Evolutionary conservation across 2,113 vertebrate genomes (phyloP), one percentile per base, ranked within the genome.

Genomic region (Cryptoleucopteryx plumbea): DNA sequence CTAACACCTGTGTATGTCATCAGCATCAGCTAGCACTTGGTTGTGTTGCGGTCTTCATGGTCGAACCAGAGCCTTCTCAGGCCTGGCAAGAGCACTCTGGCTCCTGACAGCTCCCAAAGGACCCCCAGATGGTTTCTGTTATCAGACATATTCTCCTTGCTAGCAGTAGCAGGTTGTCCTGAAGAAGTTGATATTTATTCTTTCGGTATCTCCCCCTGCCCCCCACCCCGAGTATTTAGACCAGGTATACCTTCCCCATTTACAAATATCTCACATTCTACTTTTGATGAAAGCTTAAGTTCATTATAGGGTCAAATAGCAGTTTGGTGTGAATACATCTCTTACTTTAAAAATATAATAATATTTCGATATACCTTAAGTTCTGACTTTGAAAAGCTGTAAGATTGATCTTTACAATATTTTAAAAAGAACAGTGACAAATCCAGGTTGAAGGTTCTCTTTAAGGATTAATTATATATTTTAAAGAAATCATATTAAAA

Each of bases 401-500:
- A 82, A 84, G 50, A 74, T 29, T 55, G 42, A 74, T 90, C 42
- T 90, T 62, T 52, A 62, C 16, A 65, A 31, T 84, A 84, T 84
- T 89, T 94, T 78, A 31, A 42, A 88, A 91, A 66, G 65, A 93
- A 63, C 15, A 63, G 38, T 67, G 81, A 86, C 50, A 84, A 94
- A 92, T 82, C 45, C 86, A 86, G 11, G 29, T 75, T 87, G 56
- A 85, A 91, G 89, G 34, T 50, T 40, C n/a, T 86, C 55, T 80
- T 52, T 79, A 47, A 91, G 29, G 31, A 75, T 91, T 63, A 88
- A 82, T 94, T 84, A 59, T 55, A 3, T 79, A 79, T 82, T 94
- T 89, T 56, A 82, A 96, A 91, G 91, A 82, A 93, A 84, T 79
- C 12, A 34, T 82, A 78, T 59, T 84, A 67, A 82, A 96, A 11